Evolutionary conservation across 1,140 invertebrate species (phyloP), one percentile per base, ranked within the genome.

Genomic region (Tribolium madens): DNA sequence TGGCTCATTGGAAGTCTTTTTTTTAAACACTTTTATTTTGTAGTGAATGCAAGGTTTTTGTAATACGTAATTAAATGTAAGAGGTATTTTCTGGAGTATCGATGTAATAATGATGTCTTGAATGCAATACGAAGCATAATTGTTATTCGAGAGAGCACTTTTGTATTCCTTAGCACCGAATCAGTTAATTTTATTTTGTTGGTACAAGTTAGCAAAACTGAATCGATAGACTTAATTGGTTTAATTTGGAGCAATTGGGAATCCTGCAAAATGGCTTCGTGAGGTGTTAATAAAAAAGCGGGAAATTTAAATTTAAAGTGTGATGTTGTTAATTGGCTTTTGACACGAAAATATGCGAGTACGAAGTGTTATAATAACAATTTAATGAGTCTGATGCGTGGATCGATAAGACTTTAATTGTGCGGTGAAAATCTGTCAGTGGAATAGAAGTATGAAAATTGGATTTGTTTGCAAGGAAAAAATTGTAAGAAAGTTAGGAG

Each of bases 171-270:
- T 64, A 64, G 26, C 57, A 64, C 26, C 57, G 57, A 64, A 64
- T 33, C 57, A 64, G 57, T 64, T 64, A 64, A 64, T 64, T 64
- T 64, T 64, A 64, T 64, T 64, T 64, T 26, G 17, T n/a, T 14
- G 57, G 57, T 64, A 33, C 57, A 64, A 64, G 57, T 64, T 64
- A 21, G 17, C 57, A 64, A 64, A 64, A 64, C 21, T 64, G 57
- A 64, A 64, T 64, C 57, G 57, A 64, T 64, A 31, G 21, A 64
- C 18, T 64, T 64, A 64, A 64, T 64, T 64, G 57, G 57, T 64
- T 64, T 64, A 64, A 64, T 64, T 64, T 64, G 26, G 21, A 64
- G 26, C 26, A 64, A 64, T 57, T 57, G 52, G 18, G 57, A 64
- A 64, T 64, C 57, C 57, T 13, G 26, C 6, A 13, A 64, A 64